These are phyloP conservation scores for Diplosoma virens DNA, from an alignment of 23 tunicate species.

Conservation along the genomic window DNA sequence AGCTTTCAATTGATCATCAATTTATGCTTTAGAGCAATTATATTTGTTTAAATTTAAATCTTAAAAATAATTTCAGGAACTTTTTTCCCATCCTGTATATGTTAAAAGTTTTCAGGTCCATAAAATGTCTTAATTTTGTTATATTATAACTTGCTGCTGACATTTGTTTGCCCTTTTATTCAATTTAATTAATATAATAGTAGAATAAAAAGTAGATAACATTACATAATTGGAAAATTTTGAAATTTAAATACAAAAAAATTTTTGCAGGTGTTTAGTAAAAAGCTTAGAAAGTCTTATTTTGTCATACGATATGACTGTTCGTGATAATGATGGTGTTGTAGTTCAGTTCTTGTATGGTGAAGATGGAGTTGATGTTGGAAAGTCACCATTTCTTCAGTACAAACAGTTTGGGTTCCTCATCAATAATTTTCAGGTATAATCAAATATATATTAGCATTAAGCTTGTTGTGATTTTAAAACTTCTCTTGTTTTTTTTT, in stretches of 20 bases:
- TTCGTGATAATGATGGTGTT: conserved; percentile 87
- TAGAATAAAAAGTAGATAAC: too few relatives aligned
- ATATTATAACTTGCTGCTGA: not conserved
- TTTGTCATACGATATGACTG: conserved; percentile 85
- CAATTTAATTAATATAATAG: not conserved
- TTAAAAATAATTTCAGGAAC: too few relatives aligned
- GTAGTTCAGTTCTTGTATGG: conserved; percentile 95
- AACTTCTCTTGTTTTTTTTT: too few relatives aligned
- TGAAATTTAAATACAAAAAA: not conserved
- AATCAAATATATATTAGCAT: too few relatives aligned
- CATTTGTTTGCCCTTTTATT: not conserved
- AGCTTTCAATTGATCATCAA: too few relatives aligned
- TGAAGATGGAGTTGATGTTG: conserved; percentile 93
- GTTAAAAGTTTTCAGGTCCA: too few relatives aligned
- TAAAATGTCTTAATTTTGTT: too few relatives aligned
- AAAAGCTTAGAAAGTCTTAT: conserved; percentile 90
- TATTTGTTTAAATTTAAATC: too few relatives aligned
- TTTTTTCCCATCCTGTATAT: too few relatives aligned
- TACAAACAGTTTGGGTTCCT: conserved; percentile 54
- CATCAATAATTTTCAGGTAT: conserved; percentile 61
- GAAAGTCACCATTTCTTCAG: conserved; percentile 67
- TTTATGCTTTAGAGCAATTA: too few relatives aligned
- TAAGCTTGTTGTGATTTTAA: too few relatives aligned
- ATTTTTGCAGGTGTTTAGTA: conserved; percentile 64
- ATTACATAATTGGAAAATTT: too few relatives aligned